These are phyloP conservation scores for Trimorus sp. DNA, from an alignment of 2,888 invertebrate genomes.

Conservation along the genomic window DNA sequence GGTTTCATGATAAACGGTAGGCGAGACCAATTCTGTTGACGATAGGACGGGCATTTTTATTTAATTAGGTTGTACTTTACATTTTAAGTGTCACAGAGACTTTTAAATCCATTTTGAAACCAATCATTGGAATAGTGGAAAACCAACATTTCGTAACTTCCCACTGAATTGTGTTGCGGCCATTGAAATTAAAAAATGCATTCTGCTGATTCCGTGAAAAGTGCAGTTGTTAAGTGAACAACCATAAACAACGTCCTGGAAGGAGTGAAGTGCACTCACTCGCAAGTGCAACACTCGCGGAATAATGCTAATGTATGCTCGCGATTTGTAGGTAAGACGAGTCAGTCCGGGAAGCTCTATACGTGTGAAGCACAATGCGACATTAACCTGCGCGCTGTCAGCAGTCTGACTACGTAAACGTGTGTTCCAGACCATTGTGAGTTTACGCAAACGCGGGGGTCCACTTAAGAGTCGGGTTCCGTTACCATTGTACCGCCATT, in stretches of 20 bases:
- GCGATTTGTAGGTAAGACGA: slow-evolving; percentile 37
- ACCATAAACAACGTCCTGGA: slow-evolving; percentile 5
- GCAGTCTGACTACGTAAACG: slow-evolving; percentile 30
- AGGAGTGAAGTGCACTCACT: neutral
- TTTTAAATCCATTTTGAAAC: too few relatives aligned
- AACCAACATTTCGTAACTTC: too few relatives aligned
- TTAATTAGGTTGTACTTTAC: too few relatives aligned
- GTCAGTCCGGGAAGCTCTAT: slow-evolving; percentile 21
- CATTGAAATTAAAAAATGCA: too few relatives aligned
- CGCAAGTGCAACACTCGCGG: slow-evolving; percentile 19
- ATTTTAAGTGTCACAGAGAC: too few relatives aligned
- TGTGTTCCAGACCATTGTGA: slow-evolving; percentile 18
- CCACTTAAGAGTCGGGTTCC: slow-evolving; percentile 40
- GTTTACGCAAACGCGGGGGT: slow-evolving; percentile 39
- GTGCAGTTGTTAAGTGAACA: too few relatives aligned
- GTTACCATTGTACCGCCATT: slow-evolving; percentile 41
- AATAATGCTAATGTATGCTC: slow-evolving; percentile 33
- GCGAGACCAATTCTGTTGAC: too few relatives aligned
- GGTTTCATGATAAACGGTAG: too few relatives aligned
- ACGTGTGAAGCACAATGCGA: slow-evolving; percentile 33
- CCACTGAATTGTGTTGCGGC: too few relatives aligned
- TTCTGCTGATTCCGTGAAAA: too few relatives aligned
- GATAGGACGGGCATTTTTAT: too few relatives aligned
- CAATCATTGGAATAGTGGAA: too few relatives aligned
- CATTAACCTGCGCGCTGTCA: slow-evolving; percentile 43